phyloP scores from a whole-genome alignment of 2,888 invertebrate species.

The Steromphala cineraria region DNA sequence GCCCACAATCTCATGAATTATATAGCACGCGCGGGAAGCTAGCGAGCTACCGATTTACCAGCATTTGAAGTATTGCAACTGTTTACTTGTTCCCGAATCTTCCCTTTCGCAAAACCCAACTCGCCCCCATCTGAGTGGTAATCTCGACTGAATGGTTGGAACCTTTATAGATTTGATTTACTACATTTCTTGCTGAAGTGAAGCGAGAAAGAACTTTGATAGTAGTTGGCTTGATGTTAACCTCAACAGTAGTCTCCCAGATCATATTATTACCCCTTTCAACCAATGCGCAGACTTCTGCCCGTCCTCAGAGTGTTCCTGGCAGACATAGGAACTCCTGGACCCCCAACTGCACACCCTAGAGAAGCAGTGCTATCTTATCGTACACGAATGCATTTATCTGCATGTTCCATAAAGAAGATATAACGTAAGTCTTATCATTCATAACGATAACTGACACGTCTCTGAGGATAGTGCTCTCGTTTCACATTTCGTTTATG shows the following conservation, averaged over 20 bases:
- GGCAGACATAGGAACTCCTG: no score
- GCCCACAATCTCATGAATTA: constrained; percentile 6
- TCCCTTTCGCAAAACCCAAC: background rate
- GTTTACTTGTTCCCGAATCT: background rate
- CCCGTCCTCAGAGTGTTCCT: no score
- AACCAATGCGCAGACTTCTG: background rate
- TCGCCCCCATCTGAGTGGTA: background rate
- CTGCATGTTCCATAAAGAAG: no score
- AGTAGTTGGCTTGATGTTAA: background rate
- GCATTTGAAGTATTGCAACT: background rate
- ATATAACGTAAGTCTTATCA: no score
- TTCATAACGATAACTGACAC: no score
- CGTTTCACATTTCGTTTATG: no score
- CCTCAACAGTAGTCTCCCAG: background rate
- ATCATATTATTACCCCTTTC: background rate
- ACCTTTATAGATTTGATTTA: background rate
- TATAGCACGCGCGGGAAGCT: background rate
- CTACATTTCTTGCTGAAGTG: background rate
- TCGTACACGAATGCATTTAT: no score
- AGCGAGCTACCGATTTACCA: background rate
- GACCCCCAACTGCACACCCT: no score
- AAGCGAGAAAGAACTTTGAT: background rate
- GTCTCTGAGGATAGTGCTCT: no score
- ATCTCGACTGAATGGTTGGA: background rate
- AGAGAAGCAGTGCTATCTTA: no score